Conservation (phyloP, 1,140 invertebrate genomes). For the Babylonia areolata region DNA sequence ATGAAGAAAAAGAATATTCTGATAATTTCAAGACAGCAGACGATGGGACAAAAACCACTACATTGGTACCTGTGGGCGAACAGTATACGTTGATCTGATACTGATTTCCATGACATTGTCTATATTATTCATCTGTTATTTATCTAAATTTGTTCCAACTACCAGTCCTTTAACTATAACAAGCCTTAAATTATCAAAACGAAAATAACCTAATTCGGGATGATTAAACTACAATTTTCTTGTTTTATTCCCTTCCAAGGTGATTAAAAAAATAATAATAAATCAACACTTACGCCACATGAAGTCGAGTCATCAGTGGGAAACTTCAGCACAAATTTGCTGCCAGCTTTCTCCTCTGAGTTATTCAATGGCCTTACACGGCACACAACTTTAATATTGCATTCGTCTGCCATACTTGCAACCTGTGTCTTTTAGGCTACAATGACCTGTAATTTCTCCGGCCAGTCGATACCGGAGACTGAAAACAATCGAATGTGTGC, state of each 20-base stretch:
- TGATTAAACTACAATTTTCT: too few species aligned
- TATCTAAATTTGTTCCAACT: too few species aligned
- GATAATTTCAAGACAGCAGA: too few species aligned
- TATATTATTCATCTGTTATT: too few species aligned
- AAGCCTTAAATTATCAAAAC: too few species aligned
- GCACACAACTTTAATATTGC: slow-evolving; percentile 98
- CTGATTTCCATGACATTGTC: too few species aligned
- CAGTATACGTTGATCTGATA: too few species aligned
- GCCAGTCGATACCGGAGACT: neutral
- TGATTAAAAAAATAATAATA: slow-evolving; percentile 11
- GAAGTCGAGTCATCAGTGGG: slow-evolving; percentile 96
- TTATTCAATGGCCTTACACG: slow-evolving; percentile 98
- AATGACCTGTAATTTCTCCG: neutral
- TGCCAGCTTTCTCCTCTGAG: slow-evolving; percentile 97
- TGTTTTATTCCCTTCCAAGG: neutral
- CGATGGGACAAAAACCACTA: too few species aligned
- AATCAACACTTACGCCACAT: slow-evolving; percentile 89
- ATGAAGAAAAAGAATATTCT: too few species aligned
- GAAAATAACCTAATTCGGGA: too few species aligned
- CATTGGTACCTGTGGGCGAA: too few species aligned
- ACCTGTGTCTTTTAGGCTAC: neutral
- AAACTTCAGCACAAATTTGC: slow-evolving; percentile 98
- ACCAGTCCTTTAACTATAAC: too few species aligned
- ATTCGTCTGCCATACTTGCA: slow-evolving; percentile 83
- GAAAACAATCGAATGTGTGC: neutral